phyloP scores from a whole-genome alignment of 2,888 invertebrate genomes.

The Idaea dimidiata region DNA sequence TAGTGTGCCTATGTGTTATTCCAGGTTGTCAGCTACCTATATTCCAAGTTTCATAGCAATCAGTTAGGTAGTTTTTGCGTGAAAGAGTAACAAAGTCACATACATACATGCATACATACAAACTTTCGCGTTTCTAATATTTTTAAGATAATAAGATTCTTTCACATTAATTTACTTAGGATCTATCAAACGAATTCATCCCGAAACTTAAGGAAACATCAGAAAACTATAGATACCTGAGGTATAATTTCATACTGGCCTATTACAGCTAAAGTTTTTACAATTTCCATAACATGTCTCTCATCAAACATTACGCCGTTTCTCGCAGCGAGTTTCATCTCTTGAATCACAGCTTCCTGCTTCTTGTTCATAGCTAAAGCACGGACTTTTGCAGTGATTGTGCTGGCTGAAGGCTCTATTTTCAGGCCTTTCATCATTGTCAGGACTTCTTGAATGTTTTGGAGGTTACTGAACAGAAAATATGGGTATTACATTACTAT shows the following conservation, averaged over 20 bases:
- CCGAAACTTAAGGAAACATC: too few relatives aligned
- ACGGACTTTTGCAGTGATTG: conserved; percentile 72
- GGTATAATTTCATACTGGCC: conserved; percentile 49
- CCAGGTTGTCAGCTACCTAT: too few relatives aligned
- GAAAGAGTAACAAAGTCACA: too few relatives aligned
- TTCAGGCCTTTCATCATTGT: conserved; percentile 81
- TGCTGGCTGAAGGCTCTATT: conserved; percentile 66
- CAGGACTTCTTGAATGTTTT: conserved; percentile 72
- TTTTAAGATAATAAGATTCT: too few relatives aligned
- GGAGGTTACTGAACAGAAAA: conserved; percentile 45
- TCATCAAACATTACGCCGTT: conserved; percentile 57
- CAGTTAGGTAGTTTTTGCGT: too few relatives aligned
- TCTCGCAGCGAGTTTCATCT: conserved; percentile 50
- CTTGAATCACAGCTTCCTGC: conserved; percentile 46
- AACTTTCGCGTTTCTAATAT: too few relatives aligned
- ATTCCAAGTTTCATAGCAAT: too few relatives aligned
- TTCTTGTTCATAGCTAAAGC: conserved; percentile 75
- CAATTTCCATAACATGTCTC: conserved; percentile 71
- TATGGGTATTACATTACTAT: too few relatives aligned
- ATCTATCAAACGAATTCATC: too few relatives aligned
- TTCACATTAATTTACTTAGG: too few relatives aligned
- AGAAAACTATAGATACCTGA: conserved; percentile 38
- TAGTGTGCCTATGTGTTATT: too few relatives aligned
- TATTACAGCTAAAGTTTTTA: conserved; percentile 57
- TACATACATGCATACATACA: too few relatives aligned